Evolutionary conservation across 53 echinoderm and acorn worm genomes (phyloP).

Genomic region (Pentamera pediparva): DNA sequence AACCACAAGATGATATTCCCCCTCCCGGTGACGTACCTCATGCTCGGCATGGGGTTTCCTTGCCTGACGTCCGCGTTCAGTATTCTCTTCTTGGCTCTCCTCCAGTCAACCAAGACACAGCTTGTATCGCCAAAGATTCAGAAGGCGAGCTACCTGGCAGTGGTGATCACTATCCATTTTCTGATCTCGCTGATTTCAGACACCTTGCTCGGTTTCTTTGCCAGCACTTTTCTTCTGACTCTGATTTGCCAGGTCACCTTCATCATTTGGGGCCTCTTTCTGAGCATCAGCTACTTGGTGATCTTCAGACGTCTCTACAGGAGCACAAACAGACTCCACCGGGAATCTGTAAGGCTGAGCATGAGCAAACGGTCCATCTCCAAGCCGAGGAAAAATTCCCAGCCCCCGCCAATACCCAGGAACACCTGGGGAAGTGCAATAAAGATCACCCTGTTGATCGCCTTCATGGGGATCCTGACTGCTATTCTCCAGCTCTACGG

Average conservation of each 20-base stretch:
- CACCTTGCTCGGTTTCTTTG: conserved; percentile 60
- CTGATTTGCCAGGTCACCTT: conserved; percentile 82
- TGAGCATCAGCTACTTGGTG: conserved; percentile 72
- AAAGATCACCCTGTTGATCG: conserved; percentile 70
- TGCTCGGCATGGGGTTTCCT: conserved; percentile 87
- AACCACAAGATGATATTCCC: conserved; percentile 69
- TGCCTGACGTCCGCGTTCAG: conserved; percentile 97
- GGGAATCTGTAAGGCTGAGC: conserved; percentile 71
- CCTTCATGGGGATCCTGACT: conserved; percentile 64
- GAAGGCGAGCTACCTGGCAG: conserved; percentile 53
- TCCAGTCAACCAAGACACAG: conserved; percentile 77
- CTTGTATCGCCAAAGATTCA: conserved; percentile 81
- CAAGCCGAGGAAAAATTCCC: background rate
- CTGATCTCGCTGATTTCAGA: conserved; percentile 70
- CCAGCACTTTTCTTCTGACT: conserved; percentile 49
- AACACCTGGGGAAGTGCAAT: conserved; percentile 90
- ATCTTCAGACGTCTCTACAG: conserved; percentile 89
- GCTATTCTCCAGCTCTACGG: conserved; percentile 90
- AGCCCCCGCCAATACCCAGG: conserved; percentile 50
- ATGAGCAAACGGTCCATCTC: conserved; percentile 37
- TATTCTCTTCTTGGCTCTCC: conserved; percentile 81
- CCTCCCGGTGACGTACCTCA: conserved; percentile 64
- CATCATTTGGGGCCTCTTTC: conserved; percentile 82
- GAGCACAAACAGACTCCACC: conserved; percentile 57
- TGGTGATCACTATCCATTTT: conserved; percentile 72